These are phyloP conservation scores for Brachypalpus laphriformis DNA, from an alignment of 2,888 invertebrate species.

Conservation along the genomic window DNA sequence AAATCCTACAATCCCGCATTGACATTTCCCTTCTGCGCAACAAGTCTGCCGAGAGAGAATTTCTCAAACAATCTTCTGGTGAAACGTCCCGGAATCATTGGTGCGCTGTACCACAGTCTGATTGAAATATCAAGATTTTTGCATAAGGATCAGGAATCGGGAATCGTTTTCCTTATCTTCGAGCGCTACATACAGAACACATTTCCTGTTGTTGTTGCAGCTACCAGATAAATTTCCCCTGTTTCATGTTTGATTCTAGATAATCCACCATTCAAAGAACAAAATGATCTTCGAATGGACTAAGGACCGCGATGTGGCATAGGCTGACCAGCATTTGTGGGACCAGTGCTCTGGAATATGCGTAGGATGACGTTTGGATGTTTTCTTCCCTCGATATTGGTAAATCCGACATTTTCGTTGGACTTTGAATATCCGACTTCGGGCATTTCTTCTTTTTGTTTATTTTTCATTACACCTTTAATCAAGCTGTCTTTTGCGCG, in stretches of 20 bases:
- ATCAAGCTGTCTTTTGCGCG: constrained; percentile 61
- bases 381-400: constrained; percentile 32
- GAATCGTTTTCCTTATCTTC: constrained; percentile 37
- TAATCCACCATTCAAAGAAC: constrained; percentile 45
- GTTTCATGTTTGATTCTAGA: constrained; percentile 61
- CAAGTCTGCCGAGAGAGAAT: constrained; percentile 15
- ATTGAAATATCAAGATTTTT: constrained; percentile 71
- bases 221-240: constrained; percentile 62
- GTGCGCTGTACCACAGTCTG: constrained; percentile 20
- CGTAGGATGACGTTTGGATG: constrained; percentile 68
- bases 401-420: constrained; percentile 58
- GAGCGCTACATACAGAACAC: constrained; percentile 44
- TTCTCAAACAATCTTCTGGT: neutral
- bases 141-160: constrained; percentile 55
- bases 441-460: constrained; percentile 1
- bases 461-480: constrained; percentile 65
- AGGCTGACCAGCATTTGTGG: constrained; percentile 1
- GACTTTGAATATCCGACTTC: constrained; percentile 21
- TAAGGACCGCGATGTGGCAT: constrained; percentile 25
- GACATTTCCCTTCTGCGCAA: constrained; percentile 25
- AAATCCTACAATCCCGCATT: constrained; percentile 6
- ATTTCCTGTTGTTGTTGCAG: constrained; percentile 48
- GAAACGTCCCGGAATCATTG: neutral
- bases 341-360: constrained; percentile 29
- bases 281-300: constrained; percentile 16